phyloP scores from a whole-genome alignment of 2,888 invertebrate species.

The Agonopterix heracliana region DNA sequence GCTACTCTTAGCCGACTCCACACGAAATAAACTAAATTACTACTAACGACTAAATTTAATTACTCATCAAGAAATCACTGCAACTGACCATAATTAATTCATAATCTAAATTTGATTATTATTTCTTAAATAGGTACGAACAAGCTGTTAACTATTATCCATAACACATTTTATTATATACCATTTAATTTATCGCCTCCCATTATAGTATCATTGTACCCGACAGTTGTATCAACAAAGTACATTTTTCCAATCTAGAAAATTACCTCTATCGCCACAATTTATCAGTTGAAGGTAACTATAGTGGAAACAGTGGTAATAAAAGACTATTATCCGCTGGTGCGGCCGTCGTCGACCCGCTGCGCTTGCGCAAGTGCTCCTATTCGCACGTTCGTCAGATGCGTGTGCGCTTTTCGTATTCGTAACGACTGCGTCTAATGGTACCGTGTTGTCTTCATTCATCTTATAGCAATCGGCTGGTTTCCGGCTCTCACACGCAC shows the following conservation, averaged over 20 bases:
- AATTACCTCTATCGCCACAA: constrained; percentile 31
- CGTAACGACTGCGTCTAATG: constrained; percentile 18
- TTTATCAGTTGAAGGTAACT: constrained; percentile 34
- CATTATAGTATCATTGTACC: not conserved
- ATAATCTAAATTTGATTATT: too few relatives aligned
- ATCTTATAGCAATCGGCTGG: constrained; percentile 15
- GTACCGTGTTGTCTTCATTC: constrained; percentile 17
- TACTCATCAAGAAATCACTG: too few relatives aligned
- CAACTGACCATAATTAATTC: too few relatives aligned
- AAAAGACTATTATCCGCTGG: constrained; percentile 35
- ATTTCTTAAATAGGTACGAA: too few relatives aligned
- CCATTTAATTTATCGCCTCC: not conserved
- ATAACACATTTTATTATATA: not conserved
- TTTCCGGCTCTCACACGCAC: constrained; percentile 37
- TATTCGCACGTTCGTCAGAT: constrained; percentile 54
- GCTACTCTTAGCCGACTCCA: too few relatives aligned
- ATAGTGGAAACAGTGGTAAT: constrained; percentile 31
- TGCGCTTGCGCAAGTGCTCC: constrained; percentile 59
- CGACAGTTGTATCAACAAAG: constrained; percentile 8
- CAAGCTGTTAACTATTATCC: not conserved
- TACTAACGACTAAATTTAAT: too few relatives aligned
- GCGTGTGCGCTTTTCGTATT: constrained; percentile 26
- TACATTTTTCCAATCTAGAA: constrained; percentile 11
- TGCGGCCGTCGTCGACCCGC: constrained; percentile 16
- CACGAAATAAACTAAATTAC: too few relatives aligned